Percentiles rank a stretch among this genome's conserved stretches.
phyloP scores from a whole-genome alignment of 2,888 invertebrate genomes.

The Altica lythri region DNA sequence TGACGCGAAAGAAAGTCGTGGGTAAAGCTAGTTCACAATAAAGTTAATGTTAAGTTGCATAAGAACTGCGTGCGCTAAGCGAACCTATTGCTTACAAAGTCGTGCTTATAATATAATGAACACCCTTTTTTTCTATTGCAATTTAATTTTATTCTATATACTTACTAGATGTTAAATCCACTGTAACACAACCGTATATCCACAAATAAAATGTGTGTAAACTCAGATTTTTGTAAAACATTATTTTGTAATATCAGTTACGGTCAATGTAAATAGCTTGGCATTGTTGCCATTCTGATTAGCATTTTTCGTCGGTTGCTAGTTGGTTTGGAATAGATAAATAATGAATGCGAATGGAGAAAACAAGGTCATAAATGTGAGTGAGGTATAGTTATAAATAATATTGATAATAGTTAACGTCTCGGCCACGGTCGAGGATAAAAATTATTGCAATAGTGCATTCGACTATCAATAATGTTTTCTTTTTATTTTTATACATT shows the following conservation, averaged over 20 bases:
- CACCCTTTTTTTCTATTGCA: too few relatives aligned
- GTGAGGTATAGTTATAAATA: conserved; percentile 20
- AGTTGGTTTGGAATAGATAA: conserved; percentile 21
- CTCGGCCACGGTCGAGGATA: conserved; percentile 4
- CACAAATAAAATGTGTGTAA: too few relatives aligned
- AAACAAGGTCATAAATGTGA: conserved; percentile 18
- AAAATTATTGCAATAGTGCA: conserved; percentile 1
- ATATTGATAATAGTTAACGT: conserved; percentile 15
- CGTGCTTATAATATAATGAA: too few relatives aligned
- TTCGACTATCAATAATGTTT: not conserved
- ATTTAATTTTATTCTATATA: too few relatives aligned
- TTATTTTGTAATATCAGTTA: not conserved
- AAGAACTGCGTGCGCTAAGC: too few relatives aligned
- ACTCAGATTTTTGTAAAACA: not conserved
- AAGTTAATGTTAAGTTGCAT: too few relatives aligned
- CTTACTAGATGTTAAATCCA: too few relatives aligned
- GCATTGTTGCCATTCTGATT: conserved; percentile 7
- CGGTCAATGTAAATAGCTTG: not conserved
- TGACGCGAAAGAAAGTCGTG: too few relatives aligned
- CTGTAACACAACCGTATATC: too few relatives aligned
- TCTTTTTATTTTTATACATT: too few relatives aligned
- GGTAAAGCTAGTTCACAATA: too few relatives aligned
- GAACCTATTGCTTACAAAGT: too few relatives aligned
- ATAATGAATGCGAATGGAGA: conserved; percentile 19
- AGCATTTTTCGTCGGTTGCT: conserved; percentile 15